These are phyloP conservation scores for Candidula unifasciata DNA, from an alignment of 2,888 invertebrate genomes.

Conservation along the genomic window DNA sequence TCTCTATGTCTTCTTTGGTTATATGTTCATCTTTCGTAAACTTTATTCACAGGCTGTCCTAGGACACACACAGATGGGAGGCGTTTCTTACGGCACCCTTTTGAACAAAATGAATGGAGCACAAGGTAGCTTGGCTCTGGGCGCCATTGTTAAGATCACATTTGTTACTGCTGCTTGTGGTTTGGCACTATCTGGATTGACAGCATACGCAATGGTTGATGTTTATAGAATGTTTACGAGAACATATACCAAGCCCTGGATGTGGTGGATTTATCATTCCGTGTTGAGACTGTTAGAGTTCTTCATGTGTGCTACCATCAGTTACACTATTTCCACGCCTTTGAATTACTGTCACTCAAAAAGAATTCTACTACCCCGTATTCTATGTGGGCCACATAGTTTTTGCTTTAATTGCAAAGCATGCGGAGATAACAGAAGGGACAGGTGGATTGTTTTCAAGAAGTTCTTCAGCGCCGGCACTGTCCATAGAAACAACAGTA, in stretches of 20 bases:
- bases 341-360: constrained; percentile 55
- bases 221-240: constrained; percentile 79
- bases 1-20: constrained; percentile 89
- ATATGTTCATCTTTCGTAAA: constrained; percentile 80
- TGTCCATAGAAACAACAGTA: background rate
- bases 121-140: constrained; percentile 80
- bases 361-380: constrained; percentile 29
- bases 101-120: background rate
- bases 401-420: constrained; percentile 35
- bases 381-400: constrained; percentile 49
- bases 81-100: background rate
- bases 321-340: constrained; percentile 89
- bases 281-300: constrained; percentile 90
- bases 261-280: constrained; percentile 94
- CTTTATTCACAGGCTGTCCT: constrained; percentile 71
- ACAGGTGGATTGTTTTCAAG: constrained; percentile 36
- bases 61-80: constrained; percentile 70
- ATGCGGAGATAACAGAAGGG: background rate
- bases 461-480: background rate
- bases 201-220: constrained; percentile 88
- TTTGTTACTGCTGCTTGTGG: constrained; percentile 91
- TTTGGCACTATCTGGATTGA: constrained; percentile 88
- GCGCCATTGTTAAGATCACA: constrained; percentile 92
- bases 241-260: constrained; percentile 83
- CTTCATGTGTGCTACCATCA: constrained; percentile 88